Evolutionary conservation across 2,113 vertebrate genomes (phyloP).

Genomic region (Emydura subglobosa): DNA sequence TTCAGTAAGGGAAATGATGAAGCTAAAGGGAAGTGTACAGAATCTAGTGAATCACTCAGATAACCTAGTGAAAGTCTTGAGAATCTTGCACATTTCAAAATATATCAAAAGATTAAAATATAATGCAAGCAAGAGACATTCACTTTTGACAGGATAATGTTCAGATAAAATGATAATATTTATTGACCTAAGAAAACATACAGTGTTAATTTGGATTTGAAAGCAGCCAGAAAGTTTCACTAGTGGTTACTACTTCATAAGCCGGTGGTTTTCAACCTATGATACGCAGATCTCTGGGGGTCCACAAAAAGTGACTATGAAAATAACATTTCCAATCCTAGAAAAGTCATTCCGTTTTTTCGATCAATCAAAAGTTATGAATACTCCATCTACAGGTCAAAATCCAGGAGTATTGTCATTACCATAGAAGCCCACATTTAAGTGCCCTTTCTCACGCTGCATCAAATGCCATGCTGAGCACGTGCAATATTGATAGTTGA

Average conservation of each 20-base stretch:
- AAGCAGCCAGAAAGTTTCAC: background rate
- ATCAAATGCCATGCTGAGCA: background rate
- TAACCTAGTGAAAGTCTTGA: background rate
- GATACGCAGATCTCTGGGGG: background rate
- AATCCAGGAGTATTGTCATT: background rate
- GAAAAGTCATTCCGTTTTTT: background rate
- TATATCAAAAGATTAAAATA: background rate
- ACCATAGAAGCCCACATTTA: background rate
- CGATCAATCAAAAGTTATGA: background rate
- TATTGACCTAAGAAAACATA: background rate
- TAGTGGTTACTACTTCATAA: background rate
- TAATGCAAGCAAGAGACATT: rapidly evolving
- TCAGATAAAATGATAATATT: background rate
- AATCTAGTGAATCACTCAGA: background rate
- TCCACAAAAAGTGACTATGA: background rate
- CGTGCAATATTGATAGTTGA: background rate
- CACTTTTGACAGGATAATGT: slow-evolving; percentile 31
- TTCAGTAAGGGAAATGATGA: rapidly evolving
- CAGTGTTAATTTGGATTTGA: background rate
- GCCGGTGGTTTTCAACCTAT: background rate
- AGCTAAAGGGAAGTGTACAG: background rate
- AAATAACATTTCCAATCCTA: background rate
- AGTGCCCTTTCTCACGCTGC: background rate
- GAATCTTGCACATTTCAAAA: background rate
- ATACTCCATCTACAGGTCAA: background rate